Evolutionary conservation across 2,113 vertebrate species (phyloP).

Genomic region (Cichladusa arquata): DNA sequence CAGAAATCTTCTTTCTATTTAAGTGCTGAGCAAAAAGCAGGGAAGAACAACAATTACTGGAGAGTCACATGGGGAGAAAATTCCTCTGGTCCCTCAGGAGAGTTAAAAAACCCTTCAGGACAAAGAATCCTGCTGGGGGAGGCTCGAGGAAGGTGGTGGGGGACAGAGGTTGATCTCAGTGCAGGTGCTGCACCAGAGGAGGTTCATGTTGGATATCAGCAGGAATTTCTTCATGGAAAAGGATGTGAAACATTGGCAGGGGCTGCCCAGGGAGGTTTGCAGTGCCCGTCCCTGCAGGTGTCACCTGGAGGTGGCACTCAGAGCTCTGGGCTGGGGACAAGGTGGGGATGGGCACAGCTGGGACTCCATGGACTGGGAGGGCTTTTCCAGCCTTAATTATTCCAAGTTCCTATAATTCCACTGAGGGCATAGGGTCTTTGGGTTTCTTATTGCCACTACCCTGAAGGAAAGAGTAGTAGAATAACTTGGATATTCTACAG

Average conservation of each 20-base stretch:
- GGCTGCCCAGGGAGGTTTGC: background rate
- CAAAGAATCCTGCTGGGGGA: background rate
- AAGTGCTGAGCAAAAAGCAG: background rate
- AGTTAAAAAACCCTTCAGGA: background rate
- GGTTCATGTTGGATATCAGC: background rate
- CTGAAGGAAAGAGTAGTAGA: background rate
- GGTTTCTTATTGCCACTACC: background rate
- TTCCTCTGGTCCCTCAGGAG: background rate
- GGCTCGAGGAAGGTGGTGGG: background rate
- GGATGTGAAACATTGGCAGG: fast-evolving
- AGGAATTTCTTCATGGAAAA: background rate
- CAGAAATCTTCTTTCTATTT: background rate
- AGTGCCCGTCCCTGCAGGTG: background rate
- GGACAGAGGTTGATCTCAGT: background rate
- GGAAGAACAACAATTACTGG: background rate
- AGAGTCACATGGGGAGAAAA: background rate
- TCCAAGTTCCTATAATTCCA: background rate
- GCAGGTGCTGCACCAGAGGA: background rate
- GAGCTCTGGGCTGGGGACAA: background rate
- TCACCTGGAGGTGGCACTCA: too few species aligned
- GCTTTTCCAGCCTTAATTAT: background rate
- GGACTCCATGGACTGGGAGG: fast-evolving
- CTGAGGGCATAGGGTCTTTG: background rate
- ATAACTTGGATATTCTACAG: background rate
- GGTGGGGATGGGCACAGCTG: fast-evolving